phyloP scores from a whole-genome alignment of 2,113 vertebrate genomes.

The Oryzias celebensis region DNA sequence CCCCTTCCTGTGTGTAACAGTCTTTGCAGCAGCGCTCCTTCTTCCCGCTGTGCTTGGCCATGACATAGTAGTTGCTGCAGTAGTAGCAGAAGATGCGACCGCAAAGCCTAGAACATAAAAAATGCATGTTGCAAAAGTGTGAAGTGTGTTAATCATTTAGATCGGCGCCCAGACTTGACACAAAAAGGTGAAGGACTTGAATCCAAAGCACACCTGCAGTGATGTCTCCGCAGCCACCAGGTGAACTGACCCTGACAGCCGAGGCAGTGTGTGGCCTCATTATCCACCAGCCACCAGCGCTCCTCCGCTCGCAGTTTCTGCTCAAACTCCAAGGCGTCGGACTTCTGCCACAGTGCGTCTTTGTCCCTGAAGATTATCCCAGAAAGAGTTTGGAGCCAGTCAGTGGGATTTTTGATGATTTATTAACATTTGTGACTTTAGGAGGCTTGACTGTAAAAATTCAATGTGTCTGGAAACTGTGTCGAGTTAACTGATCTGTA shows the following conservation, averaged over 20 bases:
- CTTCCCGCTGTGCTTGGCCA: slow-evolving; percentile 81
- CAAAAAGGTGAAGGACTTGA: background rate
- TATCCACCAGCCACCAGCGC: slow-evolving; percentile 83
- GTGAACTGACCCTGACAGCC: slow-evolving; percentile 89
- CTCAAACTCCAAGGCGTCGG: slow-evolving; percentile 94
- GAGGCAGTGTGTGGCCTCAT: slow-evolving; percentile 83
- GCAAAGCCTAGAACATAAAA: slow-evolving; percentile 80
- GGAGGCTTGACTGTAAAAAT: too few species aligned
- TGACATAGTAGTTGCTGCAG: slow-evolving; percentile 91
- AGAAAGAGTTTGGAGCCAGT: slow-evolving; percentile 6
- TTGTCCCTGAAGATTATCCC: slow-evolving; percentile 83
- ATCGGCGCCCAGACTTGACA: background rate
- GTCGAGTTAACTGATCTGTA: too few species aligned
- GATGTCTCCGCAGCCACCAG: slow-evolving; percentile 92
- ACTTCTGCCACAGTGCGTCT: slow-evolving; percentile 96
- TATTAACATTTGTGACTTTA: background rate
- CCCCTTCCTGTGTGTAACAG: slow-evolving; percentile 84
- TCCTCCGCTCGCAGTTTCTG: slow-evolving; percentile 92
- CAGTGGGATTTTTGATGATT: background rate
- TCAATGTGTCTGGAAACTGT: too few species aligned
- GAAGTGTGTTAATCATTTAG: background rate
- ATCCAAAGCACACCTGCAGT: slow-evolving; percentile 86
- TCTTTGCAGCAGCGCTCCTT: slow-evolving; percentile 92
- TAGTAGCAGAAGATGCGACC: slow-evolving; percentile 94
- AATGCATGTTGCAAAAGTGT: background rate